phyloP scores from a whole-genome alignment of 2,888 invertebrate species.

The Drosophila koepferae region DNA sequence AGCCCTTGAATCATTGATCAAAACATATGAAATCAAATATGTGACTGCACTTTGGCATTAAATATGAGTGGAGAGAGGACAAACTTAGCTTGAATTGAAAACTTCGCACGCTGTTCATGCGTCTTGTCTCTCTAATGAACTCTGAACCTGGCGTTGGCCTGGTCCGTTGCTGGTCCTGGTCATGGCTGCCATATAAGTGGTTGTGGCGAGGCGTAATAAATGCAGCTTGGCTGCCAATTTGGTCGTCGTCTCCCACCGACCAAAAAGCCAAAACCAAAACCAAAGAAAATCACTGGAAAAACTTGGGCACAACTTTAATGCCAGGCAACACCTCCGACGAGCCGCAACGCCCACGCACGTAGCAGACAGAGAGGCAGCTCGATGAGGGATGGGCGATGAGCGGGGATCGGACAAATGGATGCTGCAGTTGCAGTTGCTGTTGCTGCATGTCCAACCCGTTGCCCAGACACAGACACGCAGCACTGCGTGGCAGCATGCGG shows the following conservation, averaged over 20 bases:
- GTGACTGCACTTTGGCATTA: constrained; percentile 49
- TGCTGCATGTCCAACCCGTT: constrained; percentile 34
- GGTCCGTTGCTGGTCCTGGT: no score
- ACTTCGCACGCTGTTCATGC: constrained; percentile 41
- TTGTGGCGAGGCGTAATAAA: constrained; percentile 56
- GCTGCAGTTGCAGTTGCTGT: constrained; percentile 15
- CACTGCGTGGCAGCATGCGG: constrained; percentile 60
- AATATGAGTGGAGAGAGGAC: constrained; percentile 22
- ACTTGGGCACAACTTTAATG: constrained; percentile 52
- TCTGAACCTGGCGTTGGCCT: constrained; percentile 30
- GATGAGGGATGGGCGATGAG: not conserved
- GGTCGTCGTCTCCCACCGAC: constrained; percentile 33
- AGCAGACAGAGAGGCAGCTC: constrained; percentile 19
- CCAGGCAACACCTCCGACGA: constrained; percentile 37
- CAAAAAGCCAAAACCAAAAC: constrained; percentile 24
- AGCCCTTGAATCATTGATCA: constrained; percentile 47
- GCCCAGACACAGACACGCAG: constrained; percentile 41
- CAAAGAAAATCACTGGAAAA: constrained; percentile 60
- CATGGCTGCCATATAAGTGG: constrained; percentile 43
- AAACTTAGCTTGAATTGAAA: constrained; percentile 42
- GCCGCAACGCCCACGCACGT: constrained; percentile 57
- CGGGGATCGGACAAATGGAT: constrained; percentile 26
- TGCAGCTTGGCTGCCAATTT: constrained; percentile 61
- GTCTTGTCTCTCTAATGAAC: constrained; percentile 59
- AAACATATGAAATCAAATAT: constrained; percentile 51